Evolutionary conservation across 2,113 vertebrate species (phyloP), one percentile per base, ranked within the genome.

Genomic region (Ptilorrhoa leucosticta): DNA sequence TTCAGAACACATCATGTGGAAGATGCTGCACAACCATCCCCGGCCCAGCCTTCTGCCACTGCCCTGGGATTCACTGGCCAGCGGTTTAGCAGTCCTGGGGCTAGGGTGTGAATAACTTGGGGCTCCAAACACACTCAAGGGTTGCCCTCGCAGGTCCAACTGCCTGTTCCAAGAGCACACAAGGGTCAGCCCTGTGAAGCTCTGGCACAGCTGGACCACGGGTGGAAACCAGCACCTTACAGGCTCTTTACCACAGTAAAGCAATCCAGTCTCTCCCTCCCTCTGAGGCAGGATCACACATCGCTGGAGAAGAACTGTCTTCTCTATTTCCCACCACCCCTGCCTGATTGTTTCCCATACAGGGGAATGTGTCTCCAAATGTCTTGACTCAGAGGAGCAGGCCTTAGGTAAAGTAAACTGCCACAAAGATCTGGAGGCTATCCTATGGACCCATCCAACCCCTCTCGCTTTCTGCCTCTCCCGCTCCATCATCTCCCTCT

Each of bases 371-470:
- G 2, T 47, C 14, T 58, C 63, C 26, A 71, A 50, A 37, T 37
- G 75, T 45, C 75, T 50, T 75, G 54, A 39, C 20, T 15, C 16
- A 15, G 4, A 48, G 50, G 15, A 83, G 11, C 13, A 44, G 14
- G 6, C 3, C 11, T 53, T 31, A 44, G 66, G 40, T 27, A 70
- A 71, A 17, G 4, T 8, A 75, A 93, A 69, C 6, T 1, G 4
- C 10, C 47, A 51, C 51, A 85, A 35, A 83, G 8, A 7, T 24
- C 20, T 79, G 42, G 23, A 82, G 20, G 23, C 23, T 50, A 12
- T 45, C 31, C 42, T 83, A 26, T 7, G 35, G 33, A 26, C 1
- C 8, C 6, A 9, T n/a, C 7, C 0, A 0, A 2, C 23, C 8
- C 13, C 27, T 77, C 27, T 86, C 3, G 73, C 51, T 40, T 9